phyloP scores from a whole-genome alignment of 2,797 vertebrate species.

The Morus bassanus region DNA sequence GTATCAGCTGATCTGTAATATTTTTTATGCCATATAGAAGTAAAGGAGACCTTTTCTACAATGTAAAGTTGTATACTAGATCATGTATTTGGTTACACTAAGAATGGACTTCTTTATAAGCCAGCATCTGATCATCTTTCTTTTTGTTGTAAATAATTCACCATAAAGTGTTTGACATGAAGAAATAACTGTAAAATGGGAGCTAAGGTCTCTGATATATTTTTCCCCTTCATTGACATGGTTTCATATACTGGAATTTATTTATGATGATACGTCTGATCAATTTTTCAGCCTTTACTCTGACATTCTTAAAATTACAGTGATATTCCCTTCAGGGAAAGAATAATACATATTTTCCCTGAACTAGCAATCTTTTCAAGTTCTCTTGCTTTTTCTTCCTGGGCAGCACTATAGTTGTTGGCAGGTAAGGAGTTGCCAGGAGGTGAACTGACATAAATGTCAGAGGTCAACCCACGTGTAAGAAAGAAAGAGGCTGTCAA shows the following conservation, averaged over 20 bases:
- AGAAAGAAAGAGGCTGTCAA: slow-evolving; percentile 7
- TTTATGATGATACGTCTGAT: slow-evolving; percentile 7
- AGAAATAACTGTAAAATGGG: neutral
- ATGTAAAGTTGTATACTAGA: neutral
- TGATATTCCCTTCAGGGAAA: slow-evolving; percentile 21
- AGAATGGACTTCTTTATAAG: neutral
- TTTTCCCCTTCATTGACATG: neutral
- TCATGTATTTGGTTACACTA: neutral
- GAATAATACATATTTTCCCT: neutral
- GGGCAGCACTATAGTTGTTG: slow-evolving; percentile 11
- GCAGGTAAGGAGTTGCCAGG: slow-evolving; percentile 38
- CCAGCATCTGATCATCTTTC: neutral
- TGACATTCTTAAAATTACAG: slow-evolving; percentile 29
- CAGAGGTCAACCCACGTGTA: neutral
- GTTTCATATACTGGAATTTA: slow-evolving; percentile 12
- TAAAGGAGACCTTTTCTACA: neutral
- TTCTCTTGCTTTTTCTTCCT: slow-evolving; percentile 20
- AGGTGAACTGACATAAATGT: slow-evolving; percentile 48
- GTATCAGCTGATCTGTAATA: neutral
- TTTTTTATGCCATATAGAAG: neutral
- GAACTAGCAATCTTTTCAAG: slow-evolving; percentile 32
- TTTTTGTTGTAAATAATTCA: slow-evolving; percentile 1
- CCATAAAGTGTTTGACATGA: neutral
- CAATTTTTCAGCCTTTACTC: slow-evolving; percentile 1
- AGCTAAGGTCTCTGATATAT: neutral